Evolutionary conservation across 2,888 invertebrate genomes (phyloP).

Genomic region (Pseudoips prasinana): DNA sequence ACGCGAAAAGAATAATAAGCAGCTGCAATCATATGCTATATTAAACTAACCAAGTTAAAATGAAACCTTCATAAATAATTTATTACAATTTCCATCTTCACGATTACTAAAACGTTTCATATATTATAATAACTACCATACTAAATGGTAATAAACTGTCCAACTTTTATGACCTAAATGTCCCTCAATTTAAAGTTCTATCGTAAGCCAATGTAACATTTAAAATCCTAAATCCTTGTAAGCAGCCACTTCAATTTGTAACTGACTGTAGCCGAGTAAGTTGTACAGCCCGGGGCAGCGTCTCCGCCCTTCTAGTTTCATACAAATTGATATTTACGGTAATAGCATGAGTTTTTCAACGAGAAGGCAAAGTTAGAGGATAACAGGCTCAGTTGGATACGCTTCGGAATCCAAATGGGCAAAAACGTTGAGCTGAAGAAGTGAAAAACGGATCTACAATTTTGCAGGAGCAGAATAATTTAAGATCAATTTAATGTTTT

Average conservation of each 20-base stretch:
- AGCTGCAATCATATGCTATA: too few species aligned
- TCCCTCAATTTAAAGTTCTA: conserved; percentile 53
- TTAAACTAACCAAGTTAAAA: too few species aligned
- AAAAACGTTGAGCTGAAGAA: conserved; percentile 63
- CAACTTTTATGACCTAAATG: conserved; percentile 39
- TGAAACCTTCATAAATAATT: too few species aligned
- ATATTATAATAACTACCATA: background rate
- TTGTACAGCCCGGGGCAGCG: conserved; percentile 49
- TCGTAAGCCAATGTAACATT: conserved; percentile 47
- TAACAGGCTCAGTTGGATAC: conserved; percentile 72
- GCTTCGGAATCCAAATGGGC: conserved; percentile 68
- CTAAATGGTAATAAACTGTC: conserved; percentile 20
- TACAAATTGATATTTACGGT: conserved; percentile 82
- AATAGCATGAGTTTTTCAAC: conserved; percentile 77
- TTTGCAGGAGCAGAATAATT: conserved; percentile 58
- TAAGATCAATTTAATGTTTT: conserved; percentile 66
- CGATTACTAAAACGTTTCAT: too few species aligned
- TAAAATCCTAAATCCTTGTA: conserved; percentile 61
- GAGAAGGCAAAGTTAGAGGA: conserved; percentile 68
- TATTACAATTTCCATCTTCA: too few species aligned
- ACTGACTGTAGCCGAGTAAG: conserved; percentile 59
- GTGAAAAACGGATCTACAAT: conserved; percentile 67
- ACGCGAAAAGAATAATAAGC: too few species aligned
- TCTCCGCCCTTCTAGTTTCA: conserved; percentile 75
- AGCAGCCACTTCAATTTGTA: conserved; percentile 70